Evolutionary conservation across 64 coral and sea anemone genomes (phyloP), one percentile per base, ranked within the genome.

Genomic region (Montipora capricornis): DNA sequence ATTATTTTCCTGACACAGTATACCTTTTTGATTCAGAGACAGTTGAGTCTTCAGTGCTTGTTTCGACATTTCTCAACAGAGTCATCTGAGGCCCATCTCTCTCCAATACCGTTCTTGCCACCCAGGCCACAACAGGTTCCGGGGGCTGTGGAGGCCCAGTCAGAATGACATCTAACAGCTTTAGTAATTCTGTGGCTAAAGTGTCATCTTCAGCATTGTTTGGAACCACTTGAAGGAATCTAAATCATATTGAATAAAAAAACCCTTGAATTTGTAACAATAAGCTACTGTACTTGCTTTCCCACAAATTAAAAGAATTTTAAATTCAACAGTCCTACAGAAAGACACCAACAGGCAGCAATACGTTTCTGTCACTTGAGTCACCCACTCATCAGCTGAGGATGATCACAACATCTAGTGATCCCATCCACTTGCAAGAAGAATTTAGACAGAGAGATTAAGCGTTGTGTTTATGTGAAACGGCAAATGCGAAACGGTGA

Each of bases 211-310:
- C 92, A 44, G 80, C 9, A 76, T 70, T 99, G 57, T 93, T 96
- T 44, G 98, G 98, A 10, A 96, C 76, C 51, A 99, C 98, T 37
- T 82, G 82, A 69, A 99, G 91, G 71, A 94, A 99, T 64, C 98
- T 99, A 81, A 47, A 82, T 62, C 4, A 14, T 4, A 64, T 15
- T 15, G 61, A 3, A 15, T 64, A 64, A 64, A 64, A 64, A 64
- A 14, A 64, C 0, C 4, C 14, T 14, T 64, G 4, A 14, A 11
- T 64, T 64, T 12, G 61, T 16, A 14, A 37, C 37, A 37, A 37
- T 37, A 37, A 37, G 1, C 37, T 37, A 37, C 37, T 37, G 37
- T 1, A 37, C 37, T 37, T 37, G 37, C 37, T 37, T 37, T 37
- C 37, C 37, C 37, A 37, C 37, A 37, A 37, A 37, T 37, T 37